These are phyloP conservation scores for Cottus gobio DNA, from an alignment of 2,113 vertebrate genomes.

Conservation along the genomic window DNA sequence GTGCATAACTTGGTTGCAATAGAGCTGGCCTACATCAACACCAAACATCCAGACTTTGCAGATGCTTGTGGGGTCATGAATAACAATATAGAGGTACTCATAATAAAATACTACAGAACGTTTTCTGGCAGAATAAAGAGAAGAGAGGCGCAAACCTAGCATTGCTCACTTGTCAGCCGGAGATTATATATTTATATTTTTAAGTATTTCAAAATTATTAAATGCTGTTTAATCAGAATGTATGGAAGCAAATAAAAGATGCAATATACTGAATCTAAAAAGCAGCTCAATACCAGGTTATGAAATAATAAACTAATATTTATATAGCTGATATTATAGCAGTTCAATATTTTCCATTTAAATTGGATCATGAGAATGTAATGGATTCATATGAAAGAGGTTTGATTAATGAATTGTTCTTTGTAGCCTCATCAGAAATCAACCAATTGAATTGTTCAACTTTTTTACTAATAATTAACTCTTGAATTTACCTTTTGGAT, in stretches of 20 bases:
- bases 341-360: background rate
- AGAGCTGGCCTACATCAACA: conserved; percentile 98
- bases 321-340: background rate
- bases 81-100: conserved; percentile 93
- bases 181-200: background rate
- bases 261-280: background rate
- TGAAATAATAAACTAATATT: background rate
- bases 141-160: background rate
- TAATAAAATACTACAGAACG: accelerated
- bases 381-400: background rate
- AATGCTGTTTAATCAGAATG: background rate
- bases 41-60: conserved; percentile 99
- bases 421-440: background rate
- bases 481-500: background rate
- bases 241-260: background rate
- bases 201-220: background rate
- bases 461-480: background rate
- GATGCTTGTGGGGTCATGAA: conserved; percentile 98
- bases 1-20: conserved; percentile 99
- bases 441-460: background rate
- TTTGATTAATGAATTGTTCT: background rate
- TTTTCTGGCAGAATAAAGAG: background rate
- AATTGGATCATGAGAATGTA: background rate
- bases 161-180: background rate
- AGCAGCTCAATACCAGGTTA: background rate